A percentile compares a stretch with the other conserved stretches of the same genome.
These are phyloP conservation scores for Clarias fuscus DNA, from an alignment of 2,797 vertebrate genomes.

Conservation along the genomic window DNA sequence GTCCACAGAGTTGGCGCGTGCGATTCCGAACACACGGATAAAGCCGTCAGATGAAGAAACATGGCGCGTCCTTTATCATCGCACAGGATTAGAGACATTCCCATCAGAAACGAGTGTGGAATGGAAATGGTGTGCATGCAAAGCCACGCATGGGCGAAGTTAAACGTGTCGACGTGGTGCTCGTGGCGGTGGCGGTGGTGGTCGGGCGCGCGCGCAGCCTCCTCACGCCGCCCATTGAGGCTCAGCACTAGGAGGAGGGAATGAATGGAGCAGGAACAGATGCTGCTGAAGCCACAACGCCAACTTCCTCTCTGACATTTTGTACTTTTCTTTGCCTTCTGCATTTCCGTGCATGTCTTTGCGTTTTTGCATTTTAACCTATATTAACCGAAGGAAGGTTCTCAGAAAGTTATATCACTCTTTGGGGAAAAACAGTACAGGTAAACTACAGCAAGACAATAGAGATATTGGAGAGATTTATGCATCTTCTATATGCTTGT, in stretches of 20 bases:
- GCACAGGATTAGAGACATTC: background rate
- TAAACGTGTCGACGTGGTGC: conserved; percentile 34
- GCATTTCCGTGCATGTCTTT: background rate
- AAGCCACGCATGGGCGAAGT: conserved; percentile 28
- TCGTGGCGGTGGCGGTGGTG: background rate
- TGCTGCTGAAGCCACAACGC: conserved; percentile 17
- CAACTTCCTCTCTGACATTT: background rate
- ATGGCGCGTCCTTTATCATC: conserved; percentile 27
- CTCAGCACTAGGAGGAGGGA: conserved; percentile 32
- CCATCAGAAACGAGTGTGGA: background rate
- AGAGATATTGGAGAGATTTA: background rate
- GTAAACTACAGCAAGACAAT: background rate
- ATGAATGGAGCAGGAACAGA: conserved; percentile 36
- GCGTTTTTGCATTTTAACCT: background rate
- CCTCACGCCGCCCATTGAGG: conserved; percentile 46
- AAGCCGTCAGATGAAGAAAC: background rate
- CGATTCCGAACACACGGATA: background rate
- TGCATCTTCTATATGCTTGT: background rate
- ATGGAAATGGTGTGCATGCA: conserved; percentile 6
- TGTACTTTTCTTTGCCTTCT: background rate
- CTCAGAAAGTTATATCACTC: background rate
- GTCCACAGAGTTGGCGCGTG: conserved; percentile 7
- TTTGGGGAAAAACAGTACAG: background rate
- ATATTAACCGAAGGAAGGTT: background rate
- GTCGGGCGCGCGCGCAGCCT: conserved; percentile 18